Percentiles rank a stretch among this genome's conserved stretches.
phyloP scores from a whole-genome alignment of 2,113 vertebrate species.

The Stegastes partitus region DNA sequence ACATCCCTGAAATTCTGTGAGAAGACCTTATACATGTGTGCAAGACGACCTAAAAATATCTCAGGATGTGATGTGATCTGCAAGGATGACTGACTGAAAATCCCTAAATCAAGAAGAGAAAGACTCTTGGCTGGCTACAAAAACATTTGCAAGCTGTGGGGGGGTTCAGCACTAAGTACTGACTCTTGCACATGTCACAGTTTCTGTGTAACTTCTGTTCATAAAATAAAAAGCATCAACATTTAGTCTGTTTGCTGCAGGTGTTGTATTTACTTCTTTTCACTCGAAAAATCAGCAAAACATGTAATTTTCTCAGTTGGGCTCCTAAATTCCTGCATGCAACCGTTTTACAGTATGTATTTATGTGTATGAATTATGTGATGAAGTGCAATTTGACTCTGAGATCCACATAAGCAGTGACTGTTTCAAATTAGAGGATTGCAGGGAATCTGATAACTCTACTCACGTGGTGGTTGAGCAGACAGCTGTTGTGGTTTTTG shows the following conservation, averaged over 20 bases:
- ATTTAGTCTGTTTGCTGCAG: neutral
- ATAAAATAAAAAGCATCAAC: neutral
- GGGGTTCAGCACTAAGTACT: too few species aligned
- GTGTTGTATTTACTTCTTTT: neutral
- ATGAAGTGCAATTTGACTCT: neutral
- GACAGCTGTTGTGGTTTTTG: constrained; percentile 88
- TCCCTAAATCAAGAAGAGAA: neutral
- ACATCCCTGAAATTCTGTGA: neutral
- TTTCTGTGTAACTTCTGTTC: neutral
- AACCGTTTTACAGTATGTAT: neutral
- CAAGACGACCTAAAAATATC: neutral
- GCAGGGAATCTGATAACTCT: neutral
- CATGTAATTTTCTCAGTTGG: neutral
- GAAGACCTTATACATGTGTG: neutral
- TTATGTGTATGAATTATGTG: neutral
- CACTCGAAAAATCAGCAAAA: neutral
- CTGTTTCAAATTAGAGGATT: neutral
- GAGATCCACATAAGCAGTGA: neutral
- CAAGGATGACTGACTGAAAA: neutral
- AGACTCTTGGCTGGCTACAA: neutral
- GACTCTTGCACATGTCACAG: neutral
- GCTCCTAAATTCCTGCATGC: neutral
- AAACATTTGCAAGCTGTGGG: neutral
- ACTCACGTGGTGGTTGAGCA: constrained; percentile 87
- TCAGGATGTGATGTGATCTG: neutral